These are phyloP conservation scores for Pogoniulus pusillus DNA, from an alignment of 2,797 vertebrate species.

Conservation along the genomic window DNA sequence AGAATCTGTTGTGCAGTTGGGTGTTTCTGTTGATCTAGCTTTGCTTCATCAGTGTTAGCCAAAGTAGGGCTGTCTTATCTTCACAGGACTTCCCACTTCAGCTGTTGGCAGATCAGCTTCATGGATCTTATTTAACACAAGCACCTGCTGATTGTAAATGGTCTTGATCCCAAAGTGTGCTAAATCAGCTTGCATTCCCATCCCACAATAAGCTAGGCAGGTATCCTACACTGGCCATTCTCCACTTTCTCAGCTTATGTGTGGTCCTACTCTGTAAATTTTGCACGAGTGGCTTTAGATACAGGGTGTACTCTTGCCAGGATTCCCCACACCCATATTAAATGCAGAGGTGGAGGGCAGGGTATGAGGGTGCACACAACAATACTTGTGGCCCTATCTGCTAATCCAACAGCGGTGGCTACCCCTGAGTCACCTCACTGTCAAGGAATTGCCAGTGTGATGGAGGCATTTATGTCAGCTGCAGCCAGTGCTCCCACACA, in stretches of 20 bases:
- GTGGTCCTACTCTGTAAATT: not conserved
- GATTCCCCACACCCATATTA: fast-evolving
- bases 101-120: too few relatives aligned
- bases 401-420: not conserved
- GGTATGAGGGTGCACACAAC: not conserved
- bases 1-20: too few relatives aligned
- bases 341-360: not conserved
- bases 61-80: too few relatives aligned
- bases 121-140: too few relatives aligned
- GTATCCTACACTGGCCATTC: not conserved
- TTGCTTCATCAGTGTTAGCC: too few relatives aligned
- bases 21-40: too few relatives aligned
- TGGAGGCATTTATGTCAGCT: not conserved
- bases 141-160: too few relatives aligned
- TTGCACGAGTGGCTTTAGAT: not conserved
- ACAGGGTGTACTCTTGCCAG: not conserved
- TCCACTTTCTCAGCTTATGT: not conserved
- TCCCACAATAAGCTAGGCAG: too few relatives aligned
- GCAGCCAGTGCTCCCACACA: not conserved
- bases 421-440: not conserved
- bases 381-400: not conserved
- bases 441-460: not conserved
- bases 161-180: too few relatives aligned
- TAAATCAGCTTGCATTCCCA: too few relatives aligned
- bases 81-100: too few relatives aligned